These are phyloP conservation scores for Macropis europaea DNA, from an alignment of 2,888 invertebrate genomes.

Conservation along the genomic window DNA sequence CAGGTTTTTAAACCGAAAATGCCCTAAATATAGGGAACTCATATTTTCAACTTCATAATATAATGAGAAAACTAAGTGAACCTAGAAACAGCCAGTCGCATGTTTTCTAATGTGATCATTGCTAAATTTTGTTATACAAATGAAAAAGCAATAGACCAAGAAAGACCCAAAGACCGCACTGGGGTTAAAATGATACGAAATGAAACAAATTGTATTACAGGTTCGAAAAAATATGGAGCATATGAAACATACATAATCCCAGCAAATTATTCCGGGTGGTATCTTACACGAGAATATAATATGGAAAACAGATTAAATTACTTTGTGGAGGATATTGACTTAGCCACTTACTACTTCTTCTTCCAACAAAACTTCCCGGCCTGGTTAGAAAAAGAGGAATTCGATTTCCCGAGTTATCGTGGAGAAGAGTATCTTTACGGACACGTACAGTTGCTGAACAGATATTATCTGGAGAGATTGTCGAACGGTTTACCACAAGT, in stretches of 20 bases:
- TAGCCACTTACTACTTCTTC: slow-evolving; percentile 85
- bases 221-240: slow-evolving; percentile 71
- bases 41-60: too few species aligned
- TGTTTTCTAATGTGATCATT: too few species aligned
- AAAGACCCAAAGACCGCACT: too few species aligned
- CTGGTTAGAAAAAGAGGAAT: slow-evolving; percentile 83
- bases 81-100: too few species aligned
- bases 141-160: neutral
- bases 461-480: slow-evolving; percentile 82
- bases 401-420: slow-evolving; percentile 78
- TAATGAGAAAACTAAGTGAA: too few species aligned
- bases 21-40: too few species aligned
- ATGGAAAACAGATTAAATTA: slow-evolving; percentile 84
- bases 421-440: slow-evolving; percentile 80
- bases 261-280: slow-evolving; percentile 83
- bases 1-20: too few species aligned
- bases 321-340: slow-evolving; percentile 86
- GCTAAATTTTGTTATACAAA: too few species aligned
- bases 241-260: slow-evolving; percentile 81
- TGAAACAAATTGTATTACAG: slow-evolving; percentile 21
- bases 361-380: slow-evolving; percentile 84
- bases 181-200: neutral
- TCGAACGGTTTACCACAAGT: slow-evolving; percentile 81
- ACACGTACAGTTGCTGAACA: slow-evolving; percentile 80
- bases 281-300: slow-evolving; percentile 81